Evolutionary conservation across 2,797 vertebrate species (phyloP).

Genomic region (Anguilla anguilla): DNA sequence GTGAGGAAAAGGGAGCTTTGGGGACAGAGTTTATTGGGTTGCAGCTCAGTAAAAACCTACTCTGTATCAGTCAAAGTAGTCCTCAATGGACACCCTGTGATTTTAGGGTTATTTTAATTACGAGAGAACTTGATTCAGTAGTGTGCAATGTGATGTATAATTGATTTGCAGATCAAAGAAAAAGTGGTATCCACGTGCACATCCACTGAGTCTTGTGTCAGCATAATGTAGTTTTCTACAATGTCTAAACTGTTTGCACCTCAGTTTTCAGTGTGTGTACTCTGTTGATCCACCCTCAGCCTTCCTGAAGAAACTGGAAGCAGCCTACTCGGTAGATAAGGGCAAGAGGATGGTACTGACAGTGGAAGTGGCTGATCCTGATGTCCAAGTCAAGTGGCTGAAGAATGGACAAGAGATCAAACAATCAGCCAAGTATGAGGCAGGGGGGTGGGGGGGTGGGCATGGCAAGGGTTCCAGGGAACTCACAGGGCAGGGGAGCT

Average conservation of each 20-base stretch:
- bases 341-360: constrained; percentile 83
- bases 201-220: neutral
- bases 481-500: neutral
- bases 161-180: neutral
- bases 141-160: too few relatives aligned
- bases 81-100: neutral
- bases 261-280: neutral
- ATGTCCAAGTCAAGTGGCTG: constrained; percentile 83
- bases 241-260: neutral
- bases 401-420: constrained; percentile 91
- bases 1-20: constrained; percentile 54
- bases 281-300: constrained; percentile 61
- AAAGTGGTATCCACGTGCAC: neutral
- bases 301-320: constrained; percentile 83
- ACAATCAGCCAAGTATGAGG: constrained; percentile 81
- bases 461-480: neutral
- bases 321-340: constrained; percentile 84
- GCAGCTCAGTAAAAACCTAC: neutral
- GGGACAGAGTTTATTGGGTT: neutral
- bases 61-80: neutral
- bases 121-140: too few relatives aligned
- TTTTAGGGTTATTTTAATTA: too few relatives aligned
- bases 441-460: too few relatives aligned
- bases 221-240: neutral
- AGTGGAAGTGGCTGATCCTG: constrained; percentile 82